phyloP scores from a whole-genome alignment of 1,140 invertebrate genomes.

The Brachystomella parvula region DNA sequence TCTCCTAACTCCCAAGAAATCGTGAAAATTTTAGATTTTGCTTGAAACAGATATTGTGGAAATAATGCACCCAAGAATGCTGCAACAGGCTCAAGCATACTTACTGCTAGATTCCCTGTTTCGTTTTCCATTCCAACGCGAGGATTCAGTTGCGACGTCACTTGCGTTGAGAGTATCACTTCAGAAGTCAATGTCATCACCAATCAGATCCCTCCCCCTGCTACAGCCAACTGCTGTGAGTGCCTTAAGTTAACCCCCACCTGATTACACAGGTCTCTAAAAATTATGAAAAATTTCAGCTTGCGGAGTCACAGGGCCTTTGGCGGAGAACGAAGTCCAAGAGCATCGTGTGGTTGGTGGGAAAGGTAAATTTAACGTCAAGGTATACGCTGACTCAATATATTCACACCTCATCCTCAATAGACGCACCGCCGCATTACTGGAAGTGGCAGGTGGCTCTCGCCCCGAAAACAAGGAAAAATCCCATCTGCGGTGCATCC shows the following conservation, averaged over 20 bases:
- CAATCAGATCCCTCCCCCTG: neutral
- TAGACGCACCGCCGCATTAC: conserved; percentile 40
- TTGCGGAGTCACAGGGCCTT: conserved; percentile 27
- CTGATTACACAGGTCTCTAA: too few relatives aligned
- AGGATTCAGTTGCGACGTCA: conserved; percentile 21
- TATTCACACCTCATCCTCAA: too few relatives aligned
- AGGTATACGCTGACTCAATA: too few relatives aligned
- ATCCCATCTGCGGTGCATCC: conserved; percentile 52
- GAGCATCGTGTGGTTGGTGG: conserved; percentile 41
- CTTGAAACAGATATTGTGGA: conserved; percentile 26
- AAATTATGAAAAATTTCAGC: conserved; percentile 15
- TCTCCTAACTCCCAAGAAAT: neutral
- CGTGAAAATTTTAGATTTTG: conserved; percentile 3
- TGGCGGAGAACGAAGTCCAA: neutral
- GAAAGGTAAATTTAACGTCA: too few relatives aligned
- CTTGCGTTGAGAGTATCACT: conserved; percentile 13
- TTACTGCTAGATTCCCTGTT: conserved; percentile 10
- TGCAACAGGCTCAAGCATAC: neutral
- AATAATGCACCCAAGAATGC: conserved; percentile 19
- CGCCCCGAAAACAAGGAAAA: conserved; percentile 39
- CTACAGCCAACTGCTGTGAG: conserved; percentile 28
- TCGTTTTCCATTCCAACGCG: neutral
- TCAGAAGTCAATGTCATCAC: neutral
- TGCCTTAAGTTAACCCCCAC: too few relatives aligned
- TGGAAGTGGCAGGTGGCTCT: conserved; percentile 45